Base-by-base conservation (phyloP, 2,113 vertebrate species). In the Anarhynchus alexandrinus region DNA sequence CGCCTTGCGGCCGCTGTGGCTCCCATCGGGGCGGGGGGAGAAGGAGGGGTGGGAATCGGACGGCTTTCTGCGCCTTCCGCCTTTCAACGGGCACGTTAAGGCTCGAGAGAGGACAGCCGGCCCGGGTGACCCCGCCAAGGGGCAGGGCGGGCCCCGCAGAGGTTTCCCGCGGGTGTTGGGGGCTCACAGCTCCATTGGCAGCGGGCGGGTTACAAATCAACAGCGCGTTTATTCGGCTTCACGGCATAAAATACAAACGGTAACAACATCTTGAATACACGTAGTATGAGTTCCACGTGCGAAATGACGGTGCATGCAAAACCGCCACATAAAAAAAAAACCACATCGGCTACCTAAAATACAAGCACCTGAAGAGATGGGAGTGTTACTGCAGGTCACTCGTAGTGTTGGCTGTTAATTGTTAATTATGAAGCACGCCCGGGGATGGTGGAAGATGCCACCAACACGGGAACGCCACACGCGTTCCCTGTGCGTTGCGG, bases 381-480 rank as follows among this genome's bases (percentile, higher is more conserved):
- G 29, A 61, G 38, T 1, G 30, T 30, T 47, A 19, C 78, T 4
- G 5, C 17, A 8, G 40, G 30, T 6, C 4, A 21, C n/a, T 32
- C 2, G 10, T 71, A 62, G 89, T 22, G 77, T 74, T 38, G 42
- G 43, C 57, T 8, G 38, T 20, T 15, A 19, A 14, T 2, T 22
- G n/a, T n/a, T n/a, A n/a, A n/a, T 9, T 2, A 17, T 9, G 8
- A 34, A 11, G 30, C 32, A 4, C 6, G 3, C 4, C 30, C 1
- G 15, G 17, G 38, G 52, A 71, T 30, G 54, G 11, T 12, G 30
- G 14, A 43, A 47, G 52, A 11, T 20, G 49, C 17, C 40, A 34
- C 69, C 1, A 21, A 3, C 52, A 12, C 0, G 1, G 66, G 25
- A 25, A 16, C 43, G 12, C 21, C 9, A 2, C 5, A 0, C 1